Base-by-base conservation (phyloP, 2,113 vertebrate species). In the Eolophus roseicapilla region DNA sequence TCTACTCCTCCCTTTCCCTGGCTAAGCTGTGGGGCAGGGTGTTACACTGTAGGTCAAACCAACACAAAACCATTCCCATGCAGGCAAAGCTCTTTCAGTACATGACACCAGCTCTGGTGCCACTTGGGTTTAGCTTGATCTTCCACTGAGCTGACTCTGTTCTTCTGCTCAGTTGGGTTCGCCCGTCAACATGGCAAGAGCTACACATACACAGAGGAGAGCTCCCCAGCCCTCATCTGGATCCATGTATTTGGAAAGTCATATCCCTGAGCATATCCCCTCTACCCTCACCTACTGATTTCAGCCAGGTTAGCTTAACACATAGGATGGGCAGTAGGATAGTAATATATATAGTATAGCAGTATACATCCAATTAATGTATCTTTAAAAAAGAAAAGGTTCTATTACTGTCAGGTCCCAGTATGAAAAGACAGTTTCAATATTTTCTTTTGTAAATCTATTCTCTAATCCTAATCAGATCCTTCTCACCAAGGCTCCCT, bases 141-240 rank as follows among this genome's bases (percentile, higher is more conserved):
- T 94, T 90, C 70, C 90, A 77, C 82, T 86, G 76, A 93, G 59
- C 71, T 92, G 69, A 57, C 33, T 91, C 73, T 68, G 55, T 50
- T 78, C 82, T 92, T 94, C 89, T 91, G 81, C 78, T 95, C 80
- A 95, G 68, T 73, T 91, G 81, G 80, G 35, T 80, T 95, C 37
- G 39, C 33, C 82, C 0, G 0, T 89, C 80, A 85, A 65, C 86
- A 65, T 10, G 28, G 84, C 52, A 84, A 73, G 39, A 89, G 81
- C 43, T 76, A 47, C 67, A 62, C 15, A 44, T 9, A 25, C 9
- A n/a, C 21, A 49, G 2, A 63, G 33, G 18, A 82, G 65, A 93
- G 43, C 37, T 92, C 73, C 43, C 35, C 33, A 76, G 74, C 10
- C 25, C 70, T 57, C 3, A 0, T 33, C 65, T 93, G 57, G 47